phyloP scores from a whole-genome alignment of 2,797 vertebrate genomes.

The Cheirogaleus major region DNA sequence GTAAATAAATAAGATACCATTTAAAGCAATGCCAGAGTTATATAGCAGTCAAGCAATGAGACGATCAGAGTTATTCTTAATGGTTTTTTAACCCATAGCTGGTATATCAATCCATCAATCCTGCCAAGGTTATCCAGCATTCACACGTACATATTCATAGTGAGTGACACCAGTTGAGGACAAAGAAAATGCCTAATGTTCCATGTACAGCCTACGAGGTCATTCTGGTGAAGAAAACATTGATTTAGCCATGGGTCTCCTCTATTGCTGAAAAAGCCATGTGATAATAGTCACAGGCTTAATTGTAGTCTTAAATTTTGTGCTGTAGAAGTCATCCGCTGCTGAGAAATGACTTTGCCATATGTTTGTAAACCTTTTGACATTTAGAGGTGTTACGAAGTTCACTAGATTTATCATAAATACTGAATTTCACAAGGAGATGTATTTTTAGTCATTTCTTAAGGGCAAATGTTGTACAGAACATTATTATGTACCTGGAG shows the following conservation, averaged over 20 bases:
- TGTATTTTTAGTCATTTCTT: constrained; percentile 14
- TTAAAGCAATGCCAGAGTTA: neutral
- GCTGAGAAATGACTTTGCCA: constrained; percentile 25
- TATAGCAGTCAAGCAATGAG: neutral
- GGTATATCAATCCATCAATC: neutral
- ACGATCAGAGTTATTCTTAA: neutral
- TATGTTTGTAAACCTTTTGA: constrained; percentile 51
- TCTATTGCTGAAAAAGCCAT: neutral
- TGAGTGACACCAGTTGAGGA: neutral
- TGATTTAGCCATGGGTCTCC: neutral
- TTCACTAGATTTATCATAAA: constrained; percentile 24
- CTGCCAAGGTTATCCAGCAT: neutral
- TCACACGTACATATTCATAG: neutral
- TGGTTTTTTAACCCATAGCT: neutral
- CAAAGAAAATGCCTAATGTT: neutral
- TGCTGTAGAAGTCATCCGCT: neutral
- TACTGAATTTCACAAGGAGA: neutral
- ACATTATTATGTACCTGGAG: neutral
- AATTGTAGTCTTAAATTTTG: neutral
- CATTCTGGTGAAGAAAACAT: neutral
- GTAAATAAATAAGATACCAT: constrained; percentile 5
- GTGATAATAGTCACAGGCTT: neutral
- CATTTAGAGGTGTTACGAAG: constrained; percentile 24
- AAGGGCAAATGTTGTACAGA: neutral
- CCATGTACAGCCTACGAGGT: neutral